Percentiles rank a stretch among this genome's conserved stretches.
phyloP scores from a whole-genome alignment of 1,140 invertebrate genomes.

The Drosophila obscura region DNA sequence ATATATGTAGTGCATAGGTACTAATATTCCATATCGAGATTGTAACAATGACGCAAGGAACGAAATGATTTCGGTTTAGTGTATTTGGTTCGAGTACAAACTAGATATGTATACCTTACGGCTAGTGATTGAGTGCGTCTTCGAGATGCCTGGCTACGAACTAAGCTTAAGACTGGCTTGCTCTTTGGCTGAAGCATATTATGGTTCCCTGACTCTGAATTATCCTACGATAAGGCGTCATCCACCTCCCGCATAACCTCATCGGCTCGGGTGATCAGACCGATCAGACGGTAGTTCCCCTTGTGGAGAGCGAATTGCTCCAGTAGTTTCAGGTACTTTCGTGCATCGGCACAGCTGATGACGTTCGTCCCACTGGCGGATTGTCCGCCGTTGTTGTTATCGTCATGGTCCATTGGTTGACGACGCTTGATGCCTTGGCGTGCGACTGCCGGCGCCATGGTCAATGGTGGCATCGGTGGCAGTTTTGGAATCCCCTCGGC shows the following conservation, averaged over 20 bases:
- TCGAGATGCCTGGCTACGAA: constrained; percentile 55
- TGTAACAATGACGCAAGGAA: constrained; percentile 11
- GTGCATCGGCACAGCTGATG: constrained; percentile 68
- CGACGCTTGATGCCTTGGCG: constrained; percentile 41
- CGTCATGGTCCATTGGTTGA: constrained; percentile 40
- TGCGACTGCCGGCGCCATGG: constrained; percentile 39
- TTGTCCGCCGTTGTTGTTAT: constrained; percentile 60
- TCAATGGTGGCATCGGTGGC: constrained; percentile 54
- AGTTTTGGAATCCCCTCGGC: constrained; percentile 8
- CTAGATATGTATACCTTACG: constrained; percentile 38
- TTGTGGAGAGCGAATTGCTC: constrained; percentile 76
- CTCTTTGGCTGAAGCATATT: constrained; percentile 10
- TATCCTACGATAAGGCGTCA: constrained; percentile 36
- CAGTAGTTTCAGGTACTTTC: constrained; percentile 75
- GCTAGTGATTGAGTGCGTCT: constrained; percentile 73
- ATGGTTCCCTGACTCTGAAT: not conserved
- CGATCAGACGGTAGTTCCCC: constrained; percentile 77
- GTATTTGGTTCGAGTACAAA: constrained; percentile 70
- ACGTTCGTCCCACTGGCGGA: constrained; percentile 38
- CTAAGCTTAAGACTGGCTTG: constrained; percentile 16
- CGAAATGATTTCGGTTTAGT: constrained; percentile 33
- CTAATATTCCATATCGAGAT: constrained; percentile 4
- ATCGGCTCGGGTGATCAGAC: constrained; percentile 72
- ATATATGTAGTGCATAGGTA: not conserved
- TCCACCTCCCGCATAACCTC: constrained; percentile 77